Evolutionary conservation across 2,113 vertebrate species (phyloP).

Genomic region (Mionectes macconnelli): DNA sequence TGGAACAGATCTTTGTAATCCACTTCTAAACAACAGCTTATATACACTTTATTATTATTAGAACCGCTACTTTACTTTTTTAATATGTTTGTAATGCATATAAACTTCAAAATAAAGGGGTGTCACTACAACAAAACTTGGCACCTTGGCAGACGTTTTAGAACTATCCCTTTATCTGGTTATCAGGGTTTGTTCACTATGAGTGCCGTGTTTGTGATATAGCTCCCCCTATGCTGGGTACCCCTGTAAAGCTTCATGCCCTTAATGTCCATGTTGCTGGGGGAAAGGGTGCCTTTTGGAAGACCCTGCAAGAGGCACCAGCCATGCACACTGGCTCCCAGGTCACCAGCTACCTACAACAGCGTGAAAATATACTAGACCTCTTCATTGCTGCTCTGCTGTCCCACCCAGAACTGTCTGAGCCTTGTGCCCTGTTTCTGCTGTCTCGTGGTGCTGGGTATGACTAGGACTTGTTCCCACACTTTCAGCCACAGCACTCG

Average conservation of each 20-base stretch:
- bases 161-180: background rate
- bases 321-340: background rate
- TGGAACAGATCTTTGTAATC: background rate
- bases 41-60: background rate
- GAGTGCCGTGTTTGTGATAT: rapidly evolving
- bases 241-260: background rate
- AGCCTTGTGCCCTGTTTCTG: background rate
- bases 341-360: background rate
- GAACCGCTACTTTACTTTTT: background rate
- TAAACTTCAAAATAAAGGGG: background rate
- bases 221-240: background rate
- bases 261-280: background rate
- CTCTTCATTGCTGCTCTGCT: background rate
- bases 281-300: background rate
- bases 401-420: background rate
- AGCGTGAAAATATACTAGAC: background rate
- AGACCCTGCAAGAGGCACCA: background rate
- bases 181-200: background rate
- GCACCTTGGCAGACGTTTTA: background rate
- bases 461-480: rapidly evolving
- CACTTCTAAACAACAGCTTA: background rate
- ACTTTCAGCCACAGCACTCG: background rate
- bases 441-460: background rate
- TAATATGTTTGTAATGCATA: background rate
- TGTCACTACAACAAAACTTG: background rate